phyloP scores from a whole-genome alignment of 2,113 vertebrate genomes.

The Panthera tigris region DNA sequence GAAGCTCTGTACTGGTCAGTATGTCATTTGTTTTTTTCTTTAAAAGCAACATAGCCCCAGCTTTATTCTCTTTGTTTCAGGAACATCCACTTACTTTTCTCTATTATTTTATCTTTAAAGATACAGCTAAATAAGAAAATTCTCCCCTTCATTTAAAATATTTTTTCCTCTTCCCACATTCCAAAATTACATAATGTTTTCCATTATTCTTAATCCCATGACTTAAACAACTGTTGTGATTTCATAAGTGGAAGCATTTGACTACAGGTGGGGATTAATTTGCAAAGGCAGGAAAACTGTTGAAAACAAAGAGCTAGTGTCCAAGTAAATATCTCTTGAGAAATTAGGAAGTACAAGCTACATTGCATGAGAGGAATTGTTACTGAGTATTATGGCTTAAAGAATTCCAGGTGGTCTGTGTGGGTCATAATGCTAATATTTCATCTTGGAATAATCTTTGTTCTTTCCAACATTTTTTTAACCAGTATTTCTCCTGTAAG shows the following conservation, averaged over 20 bases:
- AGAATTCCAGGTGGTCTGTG: conserved; percentile 79
- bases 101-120: conserved; percentile 55
- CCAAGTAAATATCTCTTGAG: conserved; percentile 74
- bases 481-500: background rate
- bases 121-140: conserved; percentile 25
- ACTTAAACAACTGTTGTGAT: conserved; percentile 65
- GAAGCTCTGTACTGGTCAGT: background rate
- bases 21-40: background rate
- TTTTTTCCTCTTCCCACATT: conserved; percentile 19
- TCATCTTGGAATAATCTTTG: conserved; percentile 62
- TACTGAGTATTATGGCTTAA: conserved; percentile 69
- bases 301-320: conserved; percentile 75
- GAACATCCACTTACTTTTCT: conserved; percentile 22
- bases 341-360: conserved; percentile 69
- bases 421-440: conserved; percentile 65
- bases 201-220: conserved; percentile 62
- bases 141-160: conserved; percentile 32
- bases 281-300: conserved; percentile 50
- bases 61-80: background rate
- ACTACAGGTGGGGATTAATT: conserved; percentile 75
- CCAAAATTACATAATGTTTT: conserved; percentile 66
- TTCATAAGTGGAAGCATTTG: conserved; percentile 69
- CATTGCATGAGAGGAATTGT: conserved; percentile 54
- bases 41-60: background rate
- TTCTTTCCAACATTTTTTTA: conserved; percentile 23